These are phyloP conservation scores for Brachionus rotundiformis DNA, from an alignment of 1,140 invertebrate species.

Conservation along the genomic window DNA sequence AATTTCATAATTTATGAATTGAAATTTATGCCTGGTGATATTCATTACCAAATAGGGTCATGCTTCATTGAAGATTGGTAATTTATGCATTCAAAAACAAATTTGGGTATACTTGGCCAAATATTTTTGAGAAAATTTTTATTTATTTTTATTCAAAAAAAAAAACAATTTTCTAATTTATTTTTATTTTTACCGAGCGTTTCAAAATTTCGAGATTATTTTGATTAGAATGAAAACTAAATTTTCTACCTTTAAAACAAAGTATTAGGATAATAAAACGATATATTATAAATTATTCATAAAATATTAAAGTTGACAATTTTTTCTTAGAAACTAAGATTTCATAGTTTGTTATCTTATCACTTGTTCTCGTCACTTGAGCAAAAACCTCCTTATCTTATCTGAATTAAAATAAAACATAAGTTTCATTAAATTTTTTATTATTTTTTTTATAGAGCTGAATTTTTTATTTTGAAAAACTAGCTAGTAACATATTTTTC, in stretches of 20 bases:
- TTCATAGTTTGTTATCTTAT: constrained; percentile 38
- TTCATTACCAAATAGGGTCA: background rate
- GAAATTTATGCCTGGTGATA: background rate
- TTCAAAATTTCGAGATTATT: background rate
- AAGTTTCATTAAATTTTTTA: constrained; percentile 54
- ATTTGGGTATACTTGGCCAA: background rate
- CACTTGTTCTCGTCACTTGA: background rate
- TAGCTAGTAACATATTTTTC: background rate
- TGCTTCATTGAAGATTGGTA: background rate
- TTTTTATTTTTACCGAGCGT: background rate
- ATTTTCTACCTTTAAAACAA: background rate
- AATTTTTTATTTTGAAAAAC: constrained; percentile 56
- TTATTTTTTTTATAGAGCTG: constrained; percentile 40
- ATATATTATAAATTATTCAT: constrained; percentile 4
- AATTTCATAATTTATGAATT: constrained; percentile 17
- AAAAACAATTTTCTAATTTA: constrained; percentile 3
- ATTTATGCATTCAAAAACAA: background rate
- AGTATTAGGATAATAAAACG: background rate
- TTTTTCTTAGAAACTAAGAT: constrained; percentile 16
- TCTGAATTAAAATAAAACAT: constrained; percentile 8
- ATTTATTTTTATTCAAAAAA: background rate
- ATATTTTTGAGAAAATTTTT: background rate
- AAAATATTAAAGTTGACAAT: constrained; percentile 12
- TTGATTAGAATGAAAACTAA: background rate
- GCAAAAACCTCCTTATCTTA: background rate